Evolutionary conservation across 2,113 vertebrate species (phyloP), one percentile per base, ranked within the genome.

Genomic region (Cyanoramphus novaezelandiae): DNA sequence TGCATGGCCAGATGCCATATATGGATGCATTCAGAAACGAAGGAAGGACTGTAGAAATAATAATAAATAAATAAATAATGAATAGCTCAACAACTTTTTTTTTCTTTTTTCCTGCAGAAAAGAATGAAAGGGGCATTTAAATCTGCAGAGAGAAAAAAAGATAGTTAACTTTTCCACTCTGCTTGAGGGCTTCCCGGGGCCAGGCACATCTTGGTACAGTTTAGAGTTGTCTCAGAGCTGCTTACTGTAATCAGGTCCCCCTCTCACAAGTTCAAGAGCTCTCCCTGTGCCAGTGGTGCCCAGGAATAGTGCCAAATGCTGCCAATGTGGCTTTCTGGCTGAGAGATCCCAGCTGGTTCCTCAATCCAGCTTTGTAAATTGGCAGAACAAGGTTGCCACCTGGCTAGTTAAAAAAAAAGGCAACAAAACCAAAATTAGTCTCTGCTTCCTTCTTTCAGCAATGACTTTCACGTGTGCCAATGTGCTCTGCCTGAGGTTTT

Each of bases 311-410:
- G 87, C 62, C 1, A 9, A 53, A 65, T 77, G 23, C 28, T 92
- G 75, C 84, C 85, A 70, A 0, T 20, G 44, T 44, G 52, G 31
- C 43, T 86, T 91, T 91, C 83, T 78, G 72, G 43, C 64, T 95
- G 89, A 84, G 71, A 83, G 83, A 53, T 52, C 39, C 63, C 84
- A 95, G 78, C 82, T 96, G 93, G 59, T 76, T 80, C 91, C 76
- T 94, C 82, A 52, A 43, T 68, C 67, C 49, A 50, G 74, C 57
- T 80, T 79, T 17, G 47, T 13, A 65, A 76, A 75, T 72, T 82
- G 89, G 90, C 84, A 82, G 70, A 82, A 55, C 57, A 25, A 79
- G 19, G 29, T 84, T 79, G 57, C 53, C 86, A 84, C 89, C 86
- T 94, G 84, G 35, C 33, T 79, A 82, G 37, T 69, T 39, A 1